Conservation (phyloP, 1,140 invertebrate species). For the Hestina assimilis region DNA sequence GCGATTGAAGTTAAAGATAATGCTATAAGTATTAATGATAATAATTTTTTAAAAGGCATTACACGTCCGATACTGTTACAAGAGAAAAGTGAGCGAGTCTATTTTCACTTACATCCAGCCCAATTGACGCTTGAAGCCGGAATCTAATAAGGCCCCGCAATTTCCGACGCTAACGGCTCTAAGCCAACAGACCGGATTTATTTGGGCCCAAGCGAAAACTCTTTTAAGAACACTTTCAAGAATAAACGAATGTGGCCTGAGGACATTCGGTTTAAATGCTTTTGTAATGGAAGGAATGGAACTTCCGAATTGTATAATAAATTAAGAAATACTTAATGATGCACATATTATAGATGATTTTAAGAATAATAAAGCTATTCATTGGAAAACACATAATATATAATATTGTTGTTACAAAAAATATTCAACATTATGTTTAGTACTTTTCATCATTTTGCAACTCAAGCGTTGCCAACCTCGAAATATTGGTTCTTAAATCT, state of each 20-base stretch:
- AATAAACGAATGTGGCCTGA: slow-evolving; percentile 33
- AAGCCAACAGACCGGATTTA: slow-evolving; percentile 55
- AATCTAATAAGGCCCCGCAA: slow-evolving; percentile 64
- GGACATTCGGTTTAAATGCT: slow-evolving; percentile 27
- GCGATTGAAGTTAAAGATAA: neutral
- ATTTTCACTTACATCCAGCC: slow-evolving; percentile 48
- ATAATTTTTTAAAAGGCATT: neutral
- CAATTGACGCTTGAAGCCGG: slow-evolving; percentile 51
- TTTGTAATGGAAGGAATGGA: slow-evolving; percentile 22
- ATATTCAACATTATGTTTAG: too few species aligned
- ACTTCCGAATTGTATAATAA: slow-evolving; percentile 22
- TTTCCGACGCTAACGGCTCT: slow-evolving; percentile 52
- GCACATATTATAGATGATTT: neutral
- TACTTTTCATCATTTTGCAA: too few species aligned
- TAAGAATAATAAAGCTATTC: too few species aligned
- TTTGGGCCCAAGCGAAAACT: slow-evolving; percentile 47
- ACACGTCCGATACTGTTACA: slow-evolving; percentile 13
- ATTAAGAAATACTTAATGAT: neutral
- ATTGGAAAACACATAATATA: too few species aligned
- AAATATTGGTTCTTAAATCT: too few species aligned
- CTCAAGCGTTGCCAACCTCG: too few species aligned
- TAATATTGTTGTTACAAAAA: too few species aligned
- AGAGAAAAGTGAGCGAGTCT: slow-evolving; percentile 42
- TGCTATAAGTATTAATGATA: neutral
- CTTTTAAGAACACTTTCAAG: slow-evolving; percentile 47